phyloP scores from a whole-genome alignment of 2,113 vertebrate species.

The Cheirogaleus medius region DNA sequence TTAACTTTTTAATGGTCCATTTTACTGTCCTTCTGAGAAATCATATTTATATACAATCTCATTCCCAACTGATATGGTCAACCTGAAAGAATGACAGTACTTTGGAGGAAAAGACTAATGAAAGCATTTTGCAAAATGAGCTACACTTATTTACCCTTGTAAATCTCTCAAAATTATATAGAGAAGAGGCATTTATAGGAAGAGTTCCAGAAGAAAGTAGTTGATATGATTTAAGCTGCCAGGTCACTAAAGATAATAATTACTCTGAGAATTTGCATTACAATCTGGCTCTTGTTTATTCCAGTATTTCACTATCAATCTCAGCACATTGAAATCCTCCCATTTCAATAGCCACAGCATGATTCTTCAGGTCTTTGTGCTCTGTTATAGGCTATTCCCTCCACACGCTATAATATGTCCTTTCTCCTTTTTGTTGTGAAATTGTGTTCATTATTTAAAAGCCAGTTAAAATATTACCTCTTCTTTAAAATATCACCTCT shows the following conservation, averaged over 20 bases:
- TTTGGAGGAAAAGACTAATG: background rate
- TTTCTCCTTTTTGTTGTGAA: background rate
- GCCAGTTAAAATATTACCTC: background rate
- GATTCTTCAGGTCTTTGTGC: background rate
- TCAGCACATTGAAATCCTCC: background rate
- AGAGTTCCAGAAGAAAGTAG: background rate
- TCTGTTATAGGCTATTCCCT: fast-evolving
- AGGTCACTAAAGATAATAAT: background rate
- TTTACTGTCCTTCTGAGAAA: slow-evolving; percentile 71
- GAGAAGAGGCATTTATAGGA: background rate
- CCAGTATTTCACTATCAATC: background rate
- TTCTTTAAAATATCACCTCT: background rate
- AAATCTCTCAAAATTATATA: background rate
- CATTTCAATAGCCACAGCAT: background rate
- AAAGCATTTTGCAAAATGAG: background rate
- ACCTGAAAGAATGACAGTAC: background rate
- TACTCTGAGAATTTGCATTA: background rate
- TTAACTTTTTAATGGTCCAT: slow-evolving; percentile 65
- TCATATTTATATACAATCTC: slow-evolving; percentile 62
- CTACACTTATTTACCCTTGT: background rate
- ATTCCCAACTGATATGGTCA: slow-evolving; percentile 29
- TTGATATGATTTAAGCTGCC: background rate
- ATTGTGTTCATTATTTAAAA: background rate
- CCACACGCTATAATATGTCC: background rate
- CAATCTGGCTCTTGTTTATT: background rate